phyloP scores from a whole-genome alignment of 1,140 invertebrate species.

The Calephelis virginiensis region DNA sequence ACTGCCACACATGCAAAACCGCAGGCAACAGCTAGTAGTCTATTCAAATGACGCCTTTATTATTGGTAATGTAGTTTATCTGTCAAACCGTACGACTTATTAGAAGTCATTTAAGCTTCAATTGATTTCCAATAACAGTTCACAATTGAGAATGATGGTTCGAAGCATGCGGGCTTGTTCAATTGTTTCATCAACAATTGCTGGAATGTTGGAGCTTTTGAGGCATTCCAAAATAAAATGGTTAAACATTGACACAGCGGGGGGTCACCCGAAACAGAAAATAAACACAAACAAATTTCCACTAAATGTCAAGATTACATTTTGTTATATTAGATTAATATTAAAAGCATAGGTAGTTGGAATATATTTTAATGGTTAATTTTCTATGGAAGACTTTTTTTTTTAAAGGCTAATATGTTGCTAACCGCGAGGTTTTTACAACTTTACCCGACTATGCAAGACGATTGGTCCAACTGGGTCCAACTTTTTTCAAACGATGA shows the following conservation, averaged over 20 bases:
- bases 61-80: background rate
- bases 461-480: too few species aligned
- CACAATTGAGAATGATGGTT: slow-evolving; percentile 65
- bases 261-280: slow-evolving; percentile 39
- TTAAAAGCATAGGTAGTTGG: too few species aligned
- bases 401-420: too few species aligned
- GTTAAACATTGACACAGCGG: slow-evolving; percentile 35
- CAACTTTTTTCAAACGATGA: too few species aligned
- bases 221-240: slow-evolving; percentile 50
- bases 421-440: too few species aligned
- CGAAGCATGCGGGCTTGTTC: slow-evolving; percentile 57
- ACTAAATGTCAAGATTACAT: background rate
- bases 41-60: background rate
- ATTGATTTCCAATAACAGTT: slow-evolving; percentile 77
- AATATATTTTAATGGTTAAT: too few species aligned
- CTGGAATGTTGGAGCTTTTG: slow-evolving; percentile 42
- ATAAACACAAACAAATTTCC: slow-evolving; percentile 36
- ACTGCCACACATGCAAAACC: too few species aligned
- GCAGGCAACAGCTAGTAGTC: too few species aligned
- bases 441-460: too few species aligned
- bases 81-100: slow-evolving; percentile 42
- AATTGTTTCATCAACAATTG: slow-evolving; percentile 70
- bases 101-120: slow-evolving; percentile 58
- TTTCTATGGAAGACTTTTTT: too few species aligned
- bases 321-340: background rate